Evolutionary conservation across 2,797 vertebrate species (phyloP), one percentile per base, ranked within the genome.

Genomic region (Toxotes lorentzi): DNA sequence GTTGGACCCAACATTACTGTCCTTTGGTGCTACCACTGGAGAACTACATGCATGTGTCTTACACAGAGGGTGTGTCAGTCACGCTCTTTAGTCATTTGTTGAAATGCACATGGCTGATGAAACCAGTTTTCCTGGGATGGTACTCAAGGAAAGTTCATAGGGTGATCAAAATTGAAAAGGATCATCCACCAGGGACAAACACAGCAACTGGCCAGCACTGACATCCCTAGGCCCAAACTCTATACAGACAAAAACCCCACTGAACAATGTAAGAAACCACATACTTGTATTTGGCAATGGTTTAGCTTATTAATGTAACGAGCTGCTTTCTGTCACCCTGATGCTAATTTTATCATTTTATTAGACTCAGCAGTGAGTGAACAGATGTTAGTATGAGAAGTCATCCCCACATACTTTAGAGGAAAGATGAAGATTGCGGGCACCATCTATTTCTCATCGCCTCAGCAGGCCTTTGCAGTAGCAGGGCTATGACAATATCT

Each of bases 401-500:
- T 75, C 60, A 24, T 73, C 38, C 2, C 5, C 23, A n/a, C 70
- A 43, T 14, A 62, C 23, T 30, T 7, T 27, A 51, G 54, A 66
- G 60, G 79, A 90, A 79, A 74, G 84, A 88, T 89, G 82, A 84
- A 69, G 81, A 78, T 59, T 79, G 45, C 68, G 47, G 68, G 57
- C 69, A 10, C 84, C 84, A 91, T 94, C 83, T 88, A 91, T 88
- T 90, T 85, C 74, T 81, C 59, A 56, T 59, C 40, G 61, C 76
- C 81, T 73, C 51, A 81, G 76, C 82, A 71, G 87, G 81, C 85
- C 76, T 62, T 43, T 79, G 87, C 87, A 88, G 86, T 85, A 80
- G 89, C 88, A 88, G 68, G 6, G 63, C 81, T 84, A 79, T 91
- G 91, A 92, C 93, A 91, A 92, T 91, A 92, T 93, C 91, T 94